Percentiles rank a stretch among this genome's conserved stretches.
Evolutionary conservation across 1,140 invertebrate genomes (phyloP).

Genomic region (Subanguina moxae): DNA sequence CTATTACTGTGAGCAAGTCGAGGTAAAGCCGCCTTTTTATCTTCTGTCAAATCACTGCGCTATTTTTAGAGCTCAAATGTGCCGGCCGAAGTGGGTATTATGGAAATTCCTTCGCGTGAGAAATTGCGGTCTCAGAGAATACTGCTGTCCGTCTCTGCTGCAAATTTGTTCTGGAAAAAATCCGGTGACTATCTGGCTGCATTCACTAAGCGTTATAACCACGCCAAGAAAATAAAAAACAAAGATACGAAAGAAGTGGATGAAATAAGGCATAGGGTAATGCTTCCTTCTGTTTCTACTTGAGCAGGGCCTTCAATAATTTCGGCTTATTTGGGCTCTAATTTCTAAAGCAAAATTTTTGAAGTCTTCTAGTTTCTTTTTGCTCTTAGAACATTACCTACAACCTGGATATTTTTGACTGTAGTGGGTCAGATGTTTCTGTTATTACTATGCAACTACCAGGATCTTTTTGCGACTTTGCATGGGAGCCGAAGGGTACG

Average conservation of each 20-base stretch:
- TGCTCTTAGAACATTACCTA: constrained; percentile 84
- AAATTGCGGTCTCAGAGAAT: constrained; percentile 93
- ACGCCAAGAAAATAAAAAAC: constrained; percentile 71
- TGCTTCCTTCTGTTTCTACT: constrained; percentile 43
- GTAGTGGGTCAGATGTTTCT: constrained; percentile 85
- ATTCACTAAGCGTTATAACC: constrained; percentile 93
- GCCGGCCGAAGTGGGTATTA: constrained; percentile 54
- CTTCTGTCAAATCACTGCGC: background rate
- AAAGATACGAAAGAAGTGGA: constrained; percentile 68
- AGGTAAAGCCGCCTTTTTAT: background rate
- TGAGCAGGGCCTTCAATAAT: background rate
- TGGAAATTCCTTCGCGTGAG: constrained; percentile 66
- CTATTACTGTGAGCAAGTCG: constrained; percentile 91
- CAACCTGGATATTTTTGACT: constrained; percentile 96
- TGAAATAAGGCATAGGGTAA: constrained; percentile 77
- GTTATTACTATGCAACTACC: constrained; percentile 74
- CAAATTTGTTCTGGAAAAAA: constrained; percentile 98
- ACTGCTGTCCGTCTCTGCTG: constrained; percentile 88
- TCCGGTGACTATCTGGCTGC: constrained; percentile 96
- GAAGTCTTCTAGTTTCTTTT: background rate
- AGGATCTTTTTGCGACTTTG: constrained; percentile 81
- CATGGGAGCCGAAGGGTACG: constrained; percentile 91
- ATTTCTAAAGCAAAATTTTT: background rate
- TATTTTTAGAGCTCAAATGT: constrained; percentile 15
- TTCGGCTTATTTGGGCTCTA: background rate